A percentile compares a stretch with the other conserved stretches of the same genome.
phyloP scores from a whole-genome alignment of 2,888 invertebrate species.

The Mystacides longicornis region DNA sequence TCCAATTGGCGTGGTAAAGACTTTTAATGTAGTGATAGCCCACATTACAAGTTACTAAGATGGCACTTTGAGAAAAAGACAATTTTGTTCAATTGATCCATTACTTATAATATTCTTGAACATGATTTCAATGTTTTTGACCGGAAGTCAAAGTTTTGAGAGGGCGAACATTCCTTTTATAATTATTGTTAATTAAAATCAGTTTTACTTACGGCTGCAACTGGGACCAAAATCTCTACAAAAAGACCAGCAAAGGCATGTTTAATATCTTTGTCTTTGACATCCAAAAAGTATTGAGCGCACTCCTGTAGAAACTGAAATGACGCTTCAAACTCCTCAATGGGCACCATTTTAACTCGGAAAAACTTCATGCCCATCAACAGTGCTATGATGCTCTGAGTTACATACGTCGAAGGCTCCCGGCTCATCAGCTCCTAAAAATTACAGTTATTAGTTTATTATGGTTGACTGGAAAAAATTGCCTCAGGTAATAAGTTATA shows the following conservation, averaged over 20 bases:
- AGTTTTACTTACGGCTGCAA: conserved; percentile 77
- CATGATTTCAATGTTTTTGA: too few species aligned
- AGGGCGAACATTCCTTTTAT: too few species aligned
- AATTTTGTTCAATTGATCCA: too few species aligned
- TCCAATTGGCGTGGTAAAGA: too few species aligned
- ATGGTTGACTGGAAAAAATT: too few species aligned
- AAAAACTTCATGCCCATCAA: conserved; percentile 99
- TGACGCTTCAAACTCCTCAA: conserved; percentile 98
- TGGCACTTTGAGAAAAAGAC: too few species aligned
- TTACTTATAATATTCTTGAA: too few species aligned
- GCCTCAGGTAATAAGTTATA: too few species aligned
- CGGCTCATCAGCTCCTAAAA: conserved; percentile 55
- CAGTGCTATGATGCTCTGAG: conserved; percentile 92
- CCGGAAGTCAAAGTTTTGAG: too few species aligned
- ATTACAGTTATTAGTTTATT: neutral
- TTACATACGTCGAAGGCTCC: conserved; percentile 84
- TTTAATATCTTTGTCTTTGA: conserved; percentile 95
- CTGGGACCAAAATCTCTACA: conserved; percentile 97
- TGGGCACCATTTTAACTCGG: conserved; percentile 90
- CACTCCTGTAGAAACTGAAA: conserved; percentile 98
- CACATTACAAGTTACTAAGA: too few species aligned
- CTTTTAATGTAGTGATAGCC: too few species aligned
- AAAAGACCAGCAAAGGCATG: conserved; percentile 97
- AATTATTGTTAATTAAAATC: neutral
- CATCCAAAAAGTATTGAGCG: conserved; percentile 96